These are phyloP conservation scores for Papilio demoleus DNA, from an alignment of 2,888 invertebrate genomes.

Conservation along the genomic window DNA sequence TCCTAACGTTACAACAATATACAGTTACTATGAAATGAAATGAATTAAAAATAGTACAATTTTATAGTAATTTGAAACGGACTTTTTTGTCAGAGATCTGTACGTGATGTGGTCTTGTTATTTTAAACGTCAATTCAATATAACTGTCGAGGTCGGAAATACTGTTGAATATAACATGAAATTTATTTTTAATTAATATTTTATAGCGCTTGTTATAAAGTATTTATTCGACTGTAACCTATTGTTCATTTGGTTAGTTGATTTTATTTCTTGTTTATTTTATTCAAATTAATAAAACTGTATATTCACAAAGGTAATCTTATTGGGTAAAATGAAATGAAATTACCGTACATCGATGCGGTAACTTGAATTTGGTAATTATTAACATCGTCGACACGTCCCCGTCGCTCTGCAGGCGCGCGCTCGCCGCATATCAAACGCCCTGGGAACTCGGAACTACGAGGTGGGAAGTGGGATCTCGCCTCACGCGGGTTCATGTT, in stretches of 20 bases:
- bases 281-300: neutral
- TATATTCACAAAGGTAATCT: neutral
- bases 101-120: neutral
- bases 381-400: constrained; percentile 16
- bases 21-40: no score
- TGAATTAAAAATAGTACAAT: neutral
- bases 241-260: neutral
- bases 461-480: neutral
- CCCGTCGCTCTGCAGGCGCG: constrained; percentile 7
- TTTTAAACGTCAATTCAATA: constrained; percentile 3
- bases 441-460: neutral
- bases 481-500: neutral
- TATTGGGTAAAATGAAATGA: neutral
- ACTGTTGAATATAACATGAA: neutral
- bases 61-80: neutral
- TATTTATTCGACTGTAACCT: no score
- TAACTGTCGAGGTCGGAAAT: neutral
- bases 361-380: constrained; percentile 8
- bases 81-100: neutral
- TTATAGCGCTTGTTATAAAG: no score
- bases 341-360: constrained; percentile 10
- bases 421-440: constrained; percentile 15
- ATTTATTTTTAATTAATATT: neutral
- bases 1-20: no score
- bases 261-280: neutral